A percentile compares a stretch with the other conserved stretches of the same genome.
These are phyloP conservation scores for Aldrovandia affinis DNA, from an alignment of 2,797 vertebrate species.

Conservation along the genomic window DNA sequence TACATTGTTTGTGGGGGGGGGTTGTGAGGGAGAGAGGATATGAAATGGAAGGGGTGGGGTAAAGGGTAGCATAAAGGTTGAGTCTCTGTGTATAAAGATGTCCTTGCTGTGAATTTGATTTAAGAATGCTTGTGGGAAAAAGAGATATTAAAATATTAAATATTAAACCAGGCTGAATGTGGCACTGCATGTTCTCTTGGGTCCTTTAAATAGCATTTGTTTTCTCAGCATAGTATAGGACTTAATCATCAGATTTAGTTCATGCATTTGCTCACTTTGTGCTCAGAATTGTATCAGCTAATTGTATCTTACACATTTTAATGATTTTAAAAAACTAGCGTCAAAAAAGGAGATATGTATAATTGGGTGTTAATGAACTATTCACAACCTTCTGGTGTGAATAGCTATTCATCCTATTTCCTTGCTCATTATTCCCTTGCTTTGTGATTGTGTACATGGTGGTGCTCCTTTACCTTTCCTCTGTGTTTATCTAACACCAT, in stretches of 20 bases:
- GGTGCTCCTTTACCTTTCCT: neutral
- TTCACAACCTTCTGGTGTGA: no score
- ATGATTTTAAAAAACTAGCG: no score
- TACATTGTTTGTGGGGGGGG: constrained; percentile 58
- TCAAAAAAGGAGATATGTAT: no score
- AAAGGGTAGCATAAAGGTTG: constrained; percentile 49
- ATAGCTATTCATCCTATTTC: neutral
- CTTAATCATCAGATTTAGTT: neutral
- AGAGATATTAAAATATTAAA: neutral
- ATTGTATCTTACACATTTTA: no score
- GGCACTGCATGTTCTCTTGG: neutral
- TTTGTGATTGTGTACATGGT: neutral
- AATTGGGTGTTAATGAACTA: no score
- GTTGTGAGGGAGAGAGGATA: no score
- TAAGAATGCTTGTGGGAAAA: neutral
- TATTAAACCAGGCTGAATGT: neutral
- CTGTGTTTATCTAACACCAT: constrained; percentile 47
- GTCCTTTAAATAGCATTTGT: neutral
- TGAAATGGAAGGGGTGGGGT: constrained; percentile 40
- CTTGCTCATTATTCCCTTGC: no score
- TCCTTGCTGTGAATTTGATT: neutral
- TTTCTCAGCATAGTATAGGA: neutral
- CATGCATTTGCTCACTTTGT: neutral
- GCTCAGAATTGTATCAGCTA: neutral
- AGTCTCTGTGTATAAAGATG: neutral